These are phyloP conservation scores for Camponotus floridanus DNA, from an alignment of 1,140 invertebrate species.

Conservation along the genomic window DNA sequence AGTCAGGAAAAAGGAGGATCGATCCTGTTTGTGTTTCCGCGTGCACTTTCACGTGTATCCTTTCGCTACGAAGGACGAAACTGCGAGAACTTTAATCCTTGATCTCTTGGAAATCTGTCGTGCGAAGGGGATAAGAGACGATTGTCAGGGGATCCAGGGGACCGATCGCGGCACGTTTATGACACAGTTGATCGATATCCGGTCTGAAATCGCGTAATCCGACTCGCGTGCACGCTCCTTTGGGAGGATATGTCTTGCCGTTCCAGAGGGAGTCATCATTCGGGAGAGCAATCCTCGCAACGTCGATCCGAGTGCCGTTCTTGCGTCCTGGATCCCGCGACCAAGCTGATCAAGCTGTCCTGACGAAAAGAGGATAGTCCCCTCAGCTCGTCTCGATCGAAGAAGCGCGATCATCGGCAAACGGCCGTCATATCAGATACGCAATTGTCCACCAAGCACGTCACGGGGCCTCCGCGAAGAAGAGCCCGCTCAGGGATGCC, in stretches of 20 bases:
- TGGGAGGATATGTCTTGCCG: constrained; percentile 74
- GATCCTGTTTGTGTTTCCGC: constrained; percentile 62
- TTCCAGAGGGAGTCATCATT: constrained; percentile 72
- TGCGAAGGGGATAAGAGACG: not conserved
- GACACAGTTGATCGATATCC: constrained; percentile 46
- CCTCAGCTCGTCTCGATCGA: constrained; percentile 62
- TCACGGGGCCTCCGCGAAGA: not conserved
- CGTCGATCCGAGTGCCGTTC: constrained; percentile 71
- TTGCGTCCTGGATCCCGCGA: constrained; percentile 66
- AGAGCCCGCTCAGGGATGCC: constrained; percentile 65
- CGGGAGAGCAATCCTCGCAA: constrained; percentile 68
- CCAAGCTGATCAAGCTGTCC: constrained; percentile 73
- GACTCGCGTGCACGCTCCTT: constrained; percentile 70
- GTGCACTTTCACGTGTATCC: constrained; percentile 66
- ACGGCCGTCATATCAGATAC: constrained; percentile 54
- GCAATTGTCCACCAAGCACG: constrained; percentile 32
- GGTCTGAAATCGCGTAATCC: constrained; percentile 45
- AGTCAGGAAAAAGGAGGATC: constrained; percentile 14
- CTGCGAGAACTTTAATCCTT: constrained; percentile 15
- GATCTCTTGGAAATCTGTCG: not conserved
- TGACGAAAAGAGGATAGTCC: constrained; percentile 68
- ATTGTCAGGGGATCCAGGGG: not conserved
- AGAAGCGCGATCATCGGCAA: constrained; percentile 54
- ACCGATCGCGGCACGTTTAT: constrained; percentile 17
- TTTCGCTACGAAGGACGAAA: constrained; percentile 29